Evolutionary conservation across 2,113 vertebrate genomes (phyloP), one percentile per base, ranked within the genome.

Genomic region (Pseudopipra pipra): DNA sequence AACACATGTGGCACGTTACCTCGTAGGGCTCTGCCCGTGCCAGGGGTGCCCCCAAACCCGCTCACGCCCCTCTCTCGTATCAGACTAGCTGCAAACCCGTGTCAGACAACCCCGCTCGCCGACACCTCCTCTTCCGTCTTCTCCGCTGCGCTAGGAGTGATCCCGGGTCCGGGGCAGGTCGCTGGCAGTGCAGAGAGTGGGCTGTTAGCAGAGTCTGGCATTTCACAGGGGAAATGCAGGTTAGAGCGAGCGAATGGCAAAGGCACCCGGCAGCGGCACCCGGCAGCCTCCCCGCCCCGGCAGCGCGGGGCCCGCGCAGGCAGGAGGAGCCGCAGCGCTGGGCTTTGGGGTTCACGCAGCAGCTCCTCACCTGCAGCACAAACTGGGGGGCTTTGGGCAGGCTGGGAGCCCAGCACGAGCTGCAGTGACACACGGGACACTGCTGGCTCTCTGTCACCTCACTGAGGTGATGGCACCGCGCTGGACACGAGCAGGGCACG

Each of bases 171-270:
- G 5, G 11, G 90, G 88, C 88, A 65, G 95, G 86, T 86, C 92
- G 27, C 96, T 87, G 93, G 93, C 88, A 89, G 92, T 84, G 92
- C 92, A 92, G 83, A 97, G 95, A 95, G 95, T 1, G 96, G 93
- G 67, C 39, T 65, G 90, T 94, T 93, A 94, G 97, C 95, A 95
- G 79, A 86, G 89, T 59, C 87, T 78, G 92, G 95, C 95, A 91
- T 76, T 90, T 88, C 92, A 78, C 82, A 66, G 4, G 66, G 89
- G 96, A 74, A 72, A 90, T 6, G 95, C 95, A 81, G 85, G 91
- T 91, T 90, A 95, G 95, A 76, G 91, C 1, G 12, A 84, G 62
- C 3, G 17, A 8, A 15, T 2, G 74, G 90, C 76, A 78, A 61
- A 54, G 6, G 59, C 76, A 6, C 4, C 46, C 4, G 35, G 94